These are phyloP conservation scores for Prunella fulvescens DNA, from an alignment of 2,113 vertebrate genomes.

Conservation along the genomic window DNA sequence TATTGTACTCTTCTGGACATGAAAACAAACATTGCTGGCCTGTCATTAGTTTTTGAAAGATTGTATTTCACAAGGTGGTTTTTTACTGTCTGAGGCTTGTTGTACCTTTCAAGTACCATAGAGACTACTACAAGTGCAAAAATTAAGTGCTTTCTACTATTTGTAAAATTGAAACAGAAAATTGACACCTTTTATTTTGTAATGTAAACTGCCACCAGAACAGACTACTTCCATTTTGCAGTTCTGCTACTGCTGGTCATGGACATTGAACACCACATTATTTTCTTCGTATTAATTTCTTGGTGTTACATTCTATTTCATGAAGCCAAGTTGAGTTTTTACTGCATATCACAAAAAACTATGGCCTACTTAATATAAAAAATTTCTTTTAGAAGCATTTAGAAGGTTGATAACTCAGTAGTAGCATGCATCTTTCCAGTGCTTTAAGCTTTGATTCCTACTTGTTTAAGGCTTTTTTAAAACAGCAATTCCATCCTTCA, in stretches of 20 bases:
- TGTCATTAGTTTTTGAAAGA: not conserved
- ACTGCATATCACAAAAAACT: not conserved
- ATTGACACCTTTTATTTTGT: not conserved
- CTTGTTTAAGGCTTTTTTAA: not conserved
- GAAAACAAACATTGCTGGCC: not conserved
- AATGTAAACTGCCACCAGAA: not conserved
- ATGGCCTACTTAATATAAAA: not conserved
- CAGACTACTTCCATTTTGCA: not conserved
- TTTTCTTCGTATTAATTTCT: not conserved
- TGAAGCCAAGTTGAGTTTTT: not conserved
- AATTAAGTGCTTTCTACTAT: not conserved
- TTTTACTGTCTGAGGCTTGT: not conserved
- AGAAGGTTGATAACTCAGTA: not conserved
- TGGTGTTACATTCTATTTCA: not conserved
- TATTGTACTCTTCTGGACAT: not conserved
- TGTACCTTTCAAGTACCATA: not conserved
- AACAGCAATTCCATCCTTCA: not conserved
- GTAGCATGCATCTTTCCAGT: not conserved
- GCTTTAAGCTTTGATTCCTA: not conserved
- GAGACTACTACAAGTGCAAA: not conserved
- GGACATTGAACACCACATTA: not conserved
- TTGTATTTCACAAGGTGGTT: fast-evolving
- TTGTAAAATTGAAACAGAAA: not conserved
- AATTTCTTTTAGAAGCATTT: not conserved
- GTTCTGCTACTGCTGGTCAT: not conserved